Evolutionary conservation across 2,797 vertebrate genomes (phyloP), one percentile per base, ranked within the genome.

Genomic region (Tragopan temminckii): DNA sequence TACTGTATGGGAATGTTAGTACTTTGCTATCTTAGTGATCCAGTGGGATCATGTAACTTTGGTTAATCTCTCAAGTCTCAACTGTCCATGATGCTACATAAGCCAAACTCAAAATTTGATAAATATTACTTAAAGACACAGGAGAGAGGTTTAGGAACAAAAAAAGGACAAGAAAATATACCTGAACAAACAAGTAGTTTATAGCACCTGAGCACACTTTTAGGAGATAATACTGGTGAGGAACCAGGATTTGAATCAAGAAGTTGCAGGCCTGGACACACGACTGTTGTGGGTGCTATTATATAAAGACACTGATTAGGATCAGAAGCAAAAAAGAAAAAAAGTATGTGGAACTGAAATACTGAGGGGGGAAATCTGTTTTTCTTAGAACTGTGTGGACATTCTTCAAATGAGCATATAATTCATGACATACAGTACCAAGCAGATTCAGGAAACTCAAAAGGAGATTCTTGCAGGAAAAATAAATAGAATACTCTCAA

Each of bases 301-400:
- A 9, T 25, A 16, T 66, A 61, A 80, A 63, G 53, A 71, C 27
- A 53, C 4, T 19, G 43, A 12, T 77, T 71, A 75, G 20, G 33
- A 17, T 61, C 10, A 62, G 42, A 76, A 38, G n/a, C 46, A 78
- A 74, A 24, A 78, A 90, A 50, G 11, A 71, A 4, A 3, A 53
- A 29, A 52, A n/a, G 15, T 19, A 19, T 0, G 0, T 1, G 0
- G 38, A 82, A 75, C 42, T 8, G 1, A 18, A 17, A 57, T 21
- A 33, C 55, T 57, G n/a, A 33, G n/a, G n/a, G 18, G 9, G 42
- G 64, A 2, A 5, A 53, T 57, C 13, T 75, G 31, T 23, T 10
- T 70, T 72, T 59, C 67, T 45, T 0, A 1, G 9, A 33, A 38
- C 9, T 17, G 27, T 17, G 12, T 21, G 18, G 31, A 23, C 31